phyloP scores from a whole-genome alignment of 35 echinoderm and acorn worm species.

The Acanthaster planci region DNA sequence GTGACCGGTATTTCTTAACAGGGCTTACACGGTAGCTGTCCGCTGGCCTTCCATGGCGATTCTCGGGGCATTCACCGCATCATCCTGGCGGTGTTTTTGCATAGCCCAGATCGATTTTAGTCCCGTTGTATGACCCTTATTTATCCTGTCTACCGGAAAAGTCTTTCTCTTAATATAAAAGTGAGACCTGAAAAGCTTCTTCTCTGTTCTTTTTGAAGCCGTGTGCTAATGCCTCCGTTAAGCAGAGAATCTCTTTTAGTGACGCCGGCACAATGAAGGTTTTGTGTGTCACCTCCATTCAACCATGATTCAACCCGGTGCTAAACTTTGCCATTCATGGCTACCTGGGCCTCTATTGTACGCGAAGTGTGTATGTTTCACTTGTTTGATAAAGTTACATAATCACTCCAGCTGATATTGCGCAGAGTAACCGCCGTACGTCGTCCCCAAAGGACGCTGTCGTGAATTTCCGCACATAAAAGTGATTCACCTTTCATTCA shows the following conservation, averaged over 20 bases:
- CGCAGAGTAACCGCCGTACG: not conserved
- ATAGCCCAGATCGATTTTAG: not conserved
- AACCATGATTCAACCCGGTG: not conserved
- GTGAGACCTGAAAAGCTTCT: not conserved
- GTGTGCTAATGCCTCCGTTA: conserved; percentile 7
- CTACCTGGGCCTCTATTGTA: not conserved
- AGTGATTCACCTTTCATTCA: conserved; percentile 11
- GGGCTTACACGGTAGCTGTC: conserved; percentile 9
- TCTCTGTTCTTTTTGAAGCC: not conserved
- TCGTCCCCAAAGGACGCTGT: not conserved
- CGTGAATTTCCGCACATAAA: not conserved
- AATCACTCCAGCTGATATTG: not conserved
- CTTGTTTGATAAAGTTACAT: conserved; percentile 24
- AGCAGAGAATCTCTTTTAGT: not conserved
- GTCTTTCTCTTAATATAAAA: conserved; percentile 12
- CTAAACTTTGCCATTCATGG: not conserved
- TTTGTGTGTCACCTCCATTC: not conserved
- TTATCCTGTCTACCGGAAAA: conserved; percentile 23
- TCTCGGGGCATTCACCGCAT: not conserved
- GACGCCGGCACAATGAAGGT: not conserved
- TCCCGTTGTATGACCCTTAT: conserved; percentile 15
- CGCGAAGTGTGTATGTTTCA: not conserved
- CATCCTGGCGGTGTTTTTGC: too few relatives aligned
- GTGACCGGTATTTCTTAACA: not conserved
- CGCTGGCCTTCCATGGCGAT: not conserved